These are phyloP conservation scores for Formica selysi DNA, from an alignment of 1,140 invertebrate genomes.

Conservation along the genomic window DNA sequence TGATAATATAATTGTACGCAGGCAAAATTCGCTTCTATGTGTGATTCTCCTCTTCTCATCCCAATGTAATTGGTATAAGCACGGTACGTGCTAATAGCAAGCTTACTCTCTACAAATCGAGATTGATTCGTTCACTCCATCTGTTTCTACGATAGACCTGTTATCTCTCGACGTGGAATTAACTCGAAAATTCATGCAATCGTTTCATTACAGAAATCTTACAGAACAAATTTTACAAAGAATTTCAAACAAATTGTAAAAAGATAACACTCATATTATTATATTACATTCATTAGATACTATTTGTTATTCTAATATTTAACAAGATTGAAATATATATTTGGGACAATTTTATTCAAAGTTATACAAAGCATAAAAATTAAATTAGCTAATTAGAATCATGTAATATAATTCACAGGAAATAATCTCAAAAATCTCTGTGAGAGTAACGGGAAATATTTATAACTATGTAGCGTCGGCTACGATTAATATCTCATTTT, in stretches of 20 bases:
- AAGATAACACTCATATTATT: neutral
- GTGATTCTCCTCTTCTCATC: neutral
- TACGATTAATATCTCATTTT: slow-evolving; percentile 37
- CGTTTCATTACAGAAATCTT: neutral
- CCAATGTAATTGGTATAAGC: neutral
- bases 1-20: slow-evolving; percentile 25
- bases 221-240: neutral
- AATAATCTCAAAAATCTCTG: slow-evolving; percentile 19
- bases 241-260: neutral
- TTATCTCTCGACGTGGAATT: neutral
- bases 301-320: neutral
- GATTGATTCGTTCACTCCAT: slow-evolving; percentile 10
- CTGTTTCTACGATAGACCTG: neutral
- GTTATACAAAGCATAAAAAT: neutral
- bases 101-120: neutral
- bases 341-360: neutral
- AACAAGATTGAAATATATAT: neutral
- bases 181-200: neutral
- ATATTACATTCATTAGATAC: neutral
- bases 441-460: neutral
- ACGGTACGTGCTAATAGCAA: slow-evolving; percentile 33
- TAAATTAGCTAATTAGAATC: neutral
- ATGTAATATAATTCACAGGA: neutral
- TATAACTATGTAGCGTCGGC: neutral
- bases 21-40: slow-evolving; percentile 7